Base-by-base conservation (phyloP, 92 coral and sea anemone genomes). In the Zoanthus sansibaricus region DNA sequence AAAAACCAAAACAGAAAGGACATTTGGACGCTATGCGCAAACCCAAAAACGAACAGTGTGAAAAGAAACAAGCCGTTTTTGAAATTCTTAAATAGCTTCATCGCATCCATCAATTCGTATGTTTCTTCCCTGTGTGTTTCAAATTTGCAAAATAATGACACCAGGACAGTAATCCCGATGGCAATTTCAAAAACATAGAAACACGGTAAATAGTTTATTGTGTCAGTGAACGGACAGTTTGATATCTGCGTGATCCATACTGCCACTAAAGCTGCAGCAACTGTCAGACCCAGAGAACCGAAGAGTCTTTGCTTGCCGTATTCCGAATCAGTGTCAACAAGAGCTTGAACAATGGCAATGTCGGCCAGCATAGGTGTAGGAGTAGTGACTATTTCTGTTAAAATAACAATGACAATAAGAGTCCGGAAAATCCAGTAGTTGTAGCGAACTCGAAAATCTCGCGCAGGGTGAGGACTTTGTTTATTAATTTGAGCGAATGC, bases 311-410 rank as follows among this genome's bases (percentile, higher is more conserved):
- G 98, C n/a, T 73, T 91, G 17, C 98, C 98, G 64, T 95, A 95
- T 20, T 91, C 95, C 5, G 93, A 91, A 52, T 95, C 91, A 6
- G 94, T 92, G 71, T 93, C 90, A 11, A 94, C 94, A 3, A 95
- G 86, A 8, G 98, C 90, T 61, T 91, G 92, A 5, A 95, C 89
- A 11, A 95, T 91, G 31, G 95, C 98, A 25, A 90, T 95, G 42
- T 95, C 98, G 15, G 96, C 98, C 44, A 95, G 87, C 98, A 95
- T 95, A 0, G 95, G 98, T 2, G 98, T 95, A 1, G 98, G 98
- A 1, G 98, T 90, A 0, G 98, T 95, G 32, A 95, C 92, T 5
- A 95, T 93, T 90, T 95, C 98, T 0, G 98, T 95, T 5, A 95
- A 87, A 82, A 95, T 89, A 17, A 95, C 93, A 31, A 95, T 91